phyloP scores from a whole-genome alignment of 2,113 vertebrate genomes.

The Dicerorhinus sumatrensis region DNA sequence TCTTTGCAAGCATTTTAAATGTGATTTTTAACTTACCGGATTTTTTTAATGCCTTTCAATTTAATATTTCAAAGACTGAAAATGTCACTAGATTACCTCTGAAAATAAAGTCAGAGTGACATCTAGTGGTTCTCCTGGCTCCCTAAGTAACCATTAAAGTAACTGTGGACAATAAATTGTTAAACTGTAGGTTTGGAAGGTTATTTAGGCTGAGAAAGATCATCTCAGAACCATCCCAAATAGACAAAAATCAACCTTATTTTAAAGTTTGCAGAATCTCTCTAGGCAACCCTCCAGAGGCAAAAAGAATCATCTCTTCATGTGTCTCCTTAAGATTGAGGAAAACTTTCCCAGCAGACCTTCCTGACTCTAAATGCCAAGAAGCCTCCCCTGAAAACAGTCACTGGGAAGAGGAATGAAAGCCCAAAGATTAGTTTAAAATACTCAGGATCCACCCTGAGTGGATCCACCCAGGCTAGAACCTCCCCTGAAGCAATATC shows the following conservation, averaged over 20 bases:
- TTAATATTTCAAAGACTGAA: slow-evolving; percentile 33
- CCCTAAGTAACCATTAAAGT: not conserved
- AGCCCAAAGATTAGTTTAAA: not conserved
- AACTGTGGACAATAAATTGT: not conserved
- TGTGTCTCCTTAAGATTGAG: not conserved
- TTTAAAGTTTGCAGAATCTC: not conserved
- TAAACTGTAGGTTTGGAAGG: not conserved
- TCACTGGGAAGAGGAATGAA: not conserved
- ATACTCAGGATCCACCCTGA: not conserved
- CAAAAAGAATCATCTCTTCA: not conserved
- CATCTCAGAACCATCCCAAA: not conserved
- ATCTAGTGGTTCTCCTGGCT: slow-evolving; percentile 68
- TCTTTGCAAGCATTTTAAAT: not conserved
- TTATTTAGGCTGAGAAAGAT: slow-evolving; percentile 21
- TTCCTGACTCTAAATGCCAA: not conserved
- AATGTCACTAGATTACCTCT: not conserved
- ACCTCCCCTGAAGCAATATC: no score
- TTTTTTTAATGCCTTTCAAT: not conserved
- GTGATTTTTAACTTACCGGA: not conserved
- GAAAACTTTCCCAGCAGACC: not conserved
- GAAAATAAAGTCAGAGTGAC: slow-evolving; percentile 68
- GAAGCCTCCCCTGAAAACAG: not conserved
- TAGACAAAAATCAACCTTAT: not conserved
- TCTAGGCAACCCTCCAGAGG: not conserved
- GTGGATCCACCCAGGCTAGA: not conserved